Evolutionary conservation across 2,797 vertebrate genomes (phyloP).

Genomic region (Synaphobranchus kaupii): DNA sequence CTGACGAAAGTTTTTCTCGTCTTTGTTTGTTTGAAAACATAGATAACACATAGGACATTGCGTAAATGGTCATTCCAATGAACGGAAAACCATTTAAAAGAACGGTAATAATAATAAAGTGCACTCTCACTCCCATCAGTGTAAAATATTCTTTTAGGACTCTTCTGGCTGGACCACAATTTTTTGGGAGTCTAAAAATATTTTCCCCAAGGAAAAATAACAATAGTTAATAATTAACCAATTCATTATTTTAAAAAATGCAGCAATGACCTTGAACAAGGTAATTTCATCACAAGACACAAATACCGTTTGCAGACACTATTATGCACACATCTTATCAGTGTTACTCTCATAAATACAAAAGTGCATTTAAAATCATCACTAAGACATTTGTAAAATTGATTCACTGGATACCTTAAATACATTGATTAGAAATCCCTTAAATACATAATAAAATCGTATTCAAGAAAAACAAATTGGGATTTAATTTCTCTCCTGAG

Average conservation of each 20-base stretch:
- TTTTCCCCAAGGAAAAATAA: not conserved
- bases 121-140: no score
- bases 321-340: not conserved
- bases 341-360: not conserved
- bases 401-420: not conserved
- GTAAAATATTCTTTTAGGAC: no score
- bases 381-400: not conserved
- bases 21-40: conserved; percentile 1
- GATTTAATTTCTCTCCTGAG: not conserved
- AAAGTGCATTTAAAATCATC: no score
- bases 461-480: not conserved
- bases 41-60: not conserved
- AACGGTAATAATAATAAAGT: not conserved
- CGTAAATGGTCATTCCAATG: not conserved
- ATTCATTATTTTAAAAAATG: not conserved
- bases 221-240: not conserved
- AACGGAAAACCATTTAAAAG: not conserved
- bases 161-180: not conserved
- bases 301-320: not conserved
- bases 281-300: not conserved
- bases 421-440: not conserved
- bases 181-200: not conserved
- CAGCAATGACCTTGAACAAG: not conserved
- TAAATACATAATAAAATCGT: not conserved
- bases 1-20: not conserved